Base-by-base conservation (phyloP, 2,113 vertebrate species). In the Romanogobio albipinnatus region DNA sequence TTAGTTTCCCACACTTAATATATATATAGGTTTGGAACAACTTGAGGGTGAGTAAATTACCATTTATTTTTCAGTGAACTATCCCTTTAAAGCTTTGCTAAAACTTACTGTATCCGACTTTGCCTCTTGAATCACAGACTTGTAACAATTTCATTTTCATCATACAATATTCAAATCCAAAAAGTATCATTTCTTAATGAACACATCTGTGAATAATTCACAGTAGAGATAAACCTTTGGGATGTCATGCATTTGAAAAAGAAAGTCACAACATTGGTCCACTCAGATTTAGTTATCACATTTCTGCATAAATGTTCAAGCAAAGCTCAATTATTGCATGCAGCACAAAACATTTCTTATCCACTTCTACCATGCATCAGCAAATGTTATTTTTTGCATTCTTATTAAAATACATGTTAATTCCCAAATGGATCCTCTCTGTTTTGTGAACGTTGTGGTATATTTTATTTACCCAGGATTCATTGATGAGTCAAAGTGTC, bases 261-360 rank as follows among this genome's bases (percentile, higher is more conserved):
- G 29, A 19, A 81, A 56, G 75, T 73, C 43, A 76, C 62, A 76
- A 84, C 56, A 66, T 33, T 76, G 24, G 26, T 62, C 45, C 51
- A 85, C 59, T 70, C 13, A 83, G 86, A 90, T 85, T 77, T 58
- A 86, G 88, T 86, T 71, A 86, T 87, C 87, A 90, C 90, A 88
- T 86, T 90, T 91, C 89, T 91, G 91, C 89, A 84, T 90, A 83
- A 90, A 92, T 92, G 87, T 92, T 91, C 26, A 77, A 86, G 92
- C 90, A 91, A 91, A 92, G 91, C 90, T 89, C 84, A 86, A 93
- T 94, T 94, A 94, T 95, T 95, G 93, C 95, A 95, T 95, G 95
- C 94, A 94, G 92, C 93, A 92, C 92, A 92, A 93, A 86, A 93
- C 91, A 92, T 91, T 91, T 91, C 53, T 89, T 90, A 88, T 86